Conservation (phyloP, 2,113 vertebrate genomes). For the Aphelocoma coerulescens region DNA sequence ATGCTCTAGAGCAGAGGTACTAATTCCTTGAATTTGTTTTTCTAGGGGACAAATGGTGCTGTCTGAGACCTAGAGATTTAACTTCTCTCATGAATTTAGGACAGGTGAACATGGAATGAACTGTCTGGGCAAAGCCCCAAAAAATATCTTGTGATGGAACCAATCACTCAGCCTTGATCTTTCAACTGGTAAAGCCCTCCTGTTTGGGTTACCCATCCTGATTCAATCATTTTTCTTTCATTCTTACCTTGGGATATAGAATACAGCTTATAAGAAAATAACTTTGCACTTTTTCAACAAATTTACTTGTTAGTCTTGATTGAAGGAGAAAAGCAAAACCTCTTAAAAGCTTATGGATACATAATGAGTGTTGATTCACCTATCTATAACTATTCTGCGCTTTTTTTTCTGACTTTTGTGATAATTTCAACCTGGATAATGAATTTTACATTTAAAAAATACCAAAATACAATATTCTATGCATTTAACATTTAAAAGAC, state of each 20-base stretch:
- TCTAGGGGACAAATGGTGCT: neutral
- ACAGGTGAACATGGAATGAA: neutral
- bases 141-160: neutral
- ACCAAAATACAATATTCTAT: neutral
- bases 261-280: neutral
- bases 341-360: neutral
- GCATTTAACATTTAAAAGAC: neutral
- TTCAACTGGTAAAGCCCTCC: neutral
- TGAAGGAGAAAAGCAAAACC: neutral
- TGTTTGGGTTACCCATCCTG: neutral
- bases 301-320: neutral
- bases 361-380: neutral
- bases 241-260: neutral
- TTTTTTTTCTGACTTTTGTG: neutral
- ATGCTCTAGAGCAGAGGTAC: neutral
- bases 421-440: neutral
- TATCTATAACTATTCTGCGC: neutral
- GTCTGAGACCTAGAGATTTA: neutral
- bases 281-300: neutral
- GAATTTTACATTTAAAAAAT: neutral
- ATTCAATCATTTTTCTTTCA: neutral
- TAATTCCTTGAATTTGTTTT: neutral
- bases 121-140: neutral
- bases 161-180: rapidly evolving
- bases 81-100: neutral